These are phyloP conservation scores for Drosophila sucinea DNA, from an alignment of 1,140 invertebrate genomes.

Conservation along the genomic window DNA sequence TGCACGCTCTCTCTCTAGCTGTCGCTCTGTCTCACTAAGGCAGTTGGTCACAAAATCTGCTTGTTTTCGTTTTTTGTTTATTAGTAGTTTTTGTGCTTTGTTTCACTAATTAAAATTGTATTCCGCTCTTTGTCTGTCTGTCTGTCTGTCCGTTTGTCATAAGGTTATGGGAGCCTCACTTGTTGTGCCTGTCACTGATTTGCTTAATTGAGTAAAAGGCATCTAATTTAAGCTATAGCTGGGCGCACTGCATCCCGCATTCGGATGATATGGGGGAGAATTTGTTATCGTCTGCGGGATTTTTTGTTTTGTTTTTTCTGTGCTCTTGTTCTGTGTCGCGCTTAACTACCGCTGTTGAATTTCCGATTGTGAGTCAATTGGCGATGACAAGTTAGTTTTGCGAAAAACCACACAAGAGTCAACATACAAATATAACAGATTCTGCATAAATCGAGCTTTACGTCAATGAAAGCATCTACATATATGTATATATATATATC, in stretches of 20 bases:
- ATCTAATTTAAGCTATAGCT: conserved; percentile 60
- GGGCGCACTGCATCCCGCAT: conserved; percentile 49
- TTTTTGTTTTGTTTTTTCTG: conserved; percentile 4
- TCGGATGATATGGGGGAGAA: conserved; percentile 22
- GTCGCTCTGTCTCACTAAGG: conserved; percentile 29
- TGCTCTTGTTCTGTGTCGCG: conserved; percentile 18
- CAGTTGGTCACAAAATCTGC: conserved; percentile 48
- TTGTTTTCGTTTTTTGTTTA: conserved; percentile 21
- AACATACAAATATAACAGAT: conserved; percentile 18
- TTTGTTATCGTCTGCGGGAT: conserved; percentile 21
- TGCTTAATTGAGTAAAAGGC: conserved; percentile 76
- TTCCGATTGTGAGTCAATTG: conserved; percentile 77
- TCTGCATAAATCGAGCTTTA: conserved; percentile 31
- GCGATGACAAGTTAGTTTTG: conserved; percentile 49
- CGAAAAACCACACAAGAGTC: conserved; percentile 37
- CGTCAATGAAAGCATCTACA: conserved; percentile 35
- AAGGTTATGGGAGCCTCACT: background rate
- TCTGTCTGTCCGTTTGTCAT: conserved; percentile 8
- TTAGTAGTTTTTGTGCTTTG: background rate
- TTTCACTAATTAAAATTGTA: conserved; percentile 39
- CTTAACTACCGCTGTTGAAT: conserved; percentile 35
- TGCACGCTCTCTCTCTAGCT: background rate
- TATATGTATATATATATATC: background rate
- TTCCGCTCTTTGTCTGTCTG: conserved; percentile 14
- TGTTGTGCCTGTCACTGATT: conserved; percentile 48